Evolutionary conservation across 2,113 vertebrate genomes (phyloP).

Genomic region (Tringa solitaria): DNA sequence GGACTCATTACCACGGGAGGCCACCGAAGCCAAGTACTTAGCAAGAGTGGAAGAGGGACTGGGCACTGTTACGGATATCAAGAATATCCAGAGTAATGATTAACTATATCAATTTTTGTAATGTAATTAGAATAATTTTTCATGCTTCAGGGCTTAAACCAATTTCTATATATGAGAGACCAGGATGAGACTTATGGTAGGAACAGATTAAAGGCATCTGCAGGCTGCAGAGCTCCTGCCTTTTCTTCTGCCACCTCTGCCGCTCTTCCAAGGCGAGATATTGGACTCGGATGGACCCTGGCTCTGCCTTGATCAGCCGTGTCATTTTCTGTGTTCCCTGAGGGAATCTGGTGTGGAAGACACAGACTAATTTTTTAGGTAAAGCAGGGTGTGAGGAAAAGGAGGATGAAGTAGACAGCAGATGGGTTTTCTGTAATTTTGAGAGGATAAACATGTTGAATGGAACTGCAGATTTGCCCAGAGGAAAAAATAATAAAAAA

Average conservation of each 20-base stretch:
- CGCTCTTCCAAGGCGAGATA: neutral
- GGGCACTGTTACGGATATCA: neutral
- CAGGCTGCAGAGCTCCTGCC: neutral
- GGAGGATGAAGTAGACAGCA: neutral
- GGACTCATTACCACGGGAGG: neutral
- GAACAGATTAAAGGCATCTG: neutral
- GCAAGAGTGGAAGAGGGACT: neutral
- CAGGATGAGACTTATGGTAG: neutral
- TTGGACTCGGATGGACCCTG: neutral
- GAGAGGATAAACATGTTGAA: neutral
- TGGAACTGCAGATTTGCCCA: neutral
- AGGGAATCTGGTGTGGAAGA: neutral
- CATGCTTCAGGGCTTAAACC: neutral
- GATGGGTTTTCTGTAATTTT: neutral
- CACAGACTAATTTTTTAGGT: neutral
- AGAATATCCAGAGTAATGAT: neutral
- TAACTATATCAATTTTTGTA: neutral
- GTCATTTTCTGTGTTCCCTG: neutral
- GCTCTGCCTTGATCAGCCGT: neutral
- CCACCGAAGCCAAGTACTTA: neutral
- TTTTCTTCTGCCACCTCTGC: neutral
- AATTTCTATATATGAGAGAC: neutral
- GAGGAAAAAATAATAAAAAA: neutral
- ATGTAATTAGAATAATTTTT: slow-evolving; percentile 22
- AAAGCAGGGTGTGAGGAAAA: neutral